Percentiles rank a stretch among this genome's conserved stretches.
Evolutionary conservation across 2,113 vertebrate species (phyloP).

Genomic region (Notothenia rossii): DNA sequence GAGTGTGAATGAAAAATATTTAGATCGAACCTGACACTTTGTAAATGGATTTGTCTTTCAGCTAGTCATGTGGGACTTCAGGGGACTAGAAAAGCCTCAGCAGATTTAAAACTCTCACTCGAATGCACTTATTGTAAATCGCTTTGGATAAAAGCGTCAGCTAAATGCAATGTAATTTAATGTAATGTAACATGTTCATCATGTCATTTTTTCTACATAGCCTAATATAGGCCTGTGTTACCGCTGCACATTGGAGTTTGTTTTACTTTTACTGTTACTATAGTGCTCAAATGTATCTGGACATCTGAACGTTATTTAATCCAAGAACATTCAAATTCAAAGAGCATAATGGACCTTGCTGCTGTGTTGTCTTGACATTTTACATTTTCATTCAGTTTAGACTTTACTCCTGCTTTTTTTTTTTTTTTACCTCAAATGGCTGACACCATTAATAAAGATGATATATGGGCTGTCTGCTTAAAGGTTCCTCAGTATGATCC

Average conservation of each 20-base stretch:
- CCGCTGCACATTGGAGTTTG: neutral
- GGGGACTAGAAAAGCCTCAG: constrained; percentile 8
- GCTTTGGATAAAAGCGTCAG: too few species aligned
- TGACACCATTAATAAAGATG: too few species aligned
- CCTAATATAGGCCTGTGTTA: neutral
- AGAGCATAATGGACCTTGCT: neutral
- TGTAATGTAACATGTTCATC: neutral
- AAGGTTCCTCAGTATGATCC: too few species aligned
- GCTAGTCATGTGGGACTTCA: neutral
- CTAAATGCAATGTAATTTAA: too few species aligned
- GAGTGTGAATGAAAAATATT: neutral
- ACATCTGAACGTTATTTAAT: neutral
- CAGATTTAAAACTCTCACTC: neutral
- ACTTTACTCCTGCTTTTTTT: neutral
- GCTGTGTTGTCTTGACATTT: neutral
- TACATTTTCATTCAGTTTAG: too few species aligned
- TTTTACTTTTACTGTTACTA: neutral
- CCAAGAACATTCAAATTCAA: neutral
- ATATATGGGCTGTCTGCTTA: too few species aligned
- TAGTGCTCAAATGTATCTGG: neutral
- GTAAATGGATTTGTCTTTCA: constrained; percentile 20
- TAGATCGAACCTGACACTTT: constrained; percentile 1
- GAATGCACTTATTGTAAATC: too few species aligned
- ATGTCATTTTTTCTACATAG: neutral
- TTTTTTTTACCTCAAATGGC: too few species aligned